A percentile compares a stretch with the other conserved stretches of the same genome.
Evolutionary conservation across 2,113 vertebrate genomes (phyloP).

Genomic region (Tachysurus vachellii): DNA sequence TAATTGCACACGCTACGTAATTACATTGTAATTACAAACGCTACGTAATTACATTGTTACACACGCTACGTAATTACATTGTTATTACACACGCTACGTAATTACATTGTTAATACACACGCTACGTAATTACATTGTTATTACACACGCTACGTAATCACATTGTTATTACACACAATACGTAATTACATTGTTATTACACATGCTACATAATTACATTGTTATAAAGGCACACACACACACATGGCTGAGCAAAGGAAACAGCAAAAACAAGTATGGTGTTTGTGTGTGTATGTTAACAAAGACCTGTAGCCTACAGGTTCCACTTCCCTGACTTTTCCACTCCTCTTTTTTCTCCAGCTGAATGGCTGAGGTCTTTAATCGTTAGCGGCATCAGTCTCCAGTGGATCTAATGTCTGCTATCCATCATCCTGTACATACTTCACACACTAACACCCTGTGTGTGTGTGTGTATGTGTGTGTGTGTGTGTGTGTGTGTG

Average conservation of each 20-base stretch:
- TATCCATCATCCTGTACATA: conserved; percentile 66
- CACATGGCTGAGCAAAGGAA: neutral
- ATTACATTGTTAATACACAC: no score
- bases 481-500: conserved; percentile 21
- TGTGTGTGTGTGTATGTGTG: conserved; percentile 7
- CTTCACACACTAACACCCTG: conserved; percentile 4
- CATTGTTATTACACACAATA: no score
- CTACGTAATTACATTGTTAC: no score
- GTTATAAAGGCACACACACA: neutral
- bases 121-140: no score
- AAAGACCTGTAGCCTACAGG: conserved; percentile 57
- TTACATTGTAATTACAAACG: no score
- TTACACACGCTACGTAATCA: no score
- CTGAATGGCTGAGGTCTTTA: conserved; percentile 72
- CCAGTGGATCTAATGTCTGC: conserved; percentile 73
- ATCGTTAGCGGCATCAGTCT: conserved; percentile 74
- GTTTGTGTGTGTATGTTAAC: neutral
- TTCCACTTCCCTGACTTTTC: conserved; percentile 52
- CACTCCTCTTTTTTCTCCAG: conserved; percentile 48
- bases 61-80: no score
- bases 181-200: no score
- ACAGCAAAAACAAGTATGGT: neutral
- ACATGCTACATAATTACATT: no score
- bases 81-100: no score
- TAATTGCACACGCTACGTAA: no score